Base-by-base conservation (phyloP, 2,113 vertebrate genomes). In the Microcebus murinus region DNA sequence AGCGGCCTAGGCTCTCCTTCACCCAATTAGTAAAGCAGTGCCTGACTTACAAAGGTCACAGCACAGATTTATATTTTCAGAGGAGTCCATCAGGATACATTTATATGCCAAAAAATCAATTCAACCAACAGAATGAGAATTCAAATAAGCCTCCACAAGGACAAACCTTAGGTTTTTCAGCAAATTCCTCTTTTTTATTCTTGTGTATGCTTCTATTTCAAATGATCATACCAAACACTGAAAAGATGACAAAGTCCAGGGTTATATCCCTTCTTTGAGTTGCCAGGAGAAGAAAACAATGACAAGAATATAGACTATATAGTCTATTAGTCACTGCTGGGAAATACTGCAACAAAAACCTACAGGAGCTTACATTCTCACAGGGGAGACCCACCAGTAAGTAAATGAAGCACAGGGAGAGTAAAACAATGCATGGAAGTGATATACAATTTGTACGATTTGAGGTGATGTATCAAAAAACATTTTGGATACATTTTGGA, bases 11-110 rank as follows among this genome's bases (percentile, higher is more conserved):
- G 48, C 74, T 87, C 48, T 74, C 85, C 67, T 48, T 55, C 52
- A 34, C 70, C 84, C 82, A 94, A 83, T 87, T 52, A 80, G 88
- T 34, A 45, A 84, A 84, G 76, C 91, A 65, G 34, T 7, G 61
- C 71, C 89, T 92, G 91, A 83, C 94, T 96, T 29, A 79, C 48
- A 79, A 90, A 97, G 92, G 97, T 94, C 94, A 95, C n/a, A 65
- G 90, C 55, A 63, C 14, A 3, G 20, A 79, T 71, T 80, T 3
- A 84, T 82, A 87, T 88, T 68, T 74, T 84, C 86, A 63, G 74
- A 70, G 81, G 65, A 76, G 90, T 80, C 97, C 86, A 91, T 71
- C 71, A 96, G 87, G 70, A 93, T 74, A 90, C 50, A 84, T 74
- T 77, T 50, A 70, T 55, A 70, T 3, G 67, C 71, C 85, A 88